Base-by-base conservation (phyloP, 2,888 invertebrate species). In the Xanthorhoe designata region DNA sequence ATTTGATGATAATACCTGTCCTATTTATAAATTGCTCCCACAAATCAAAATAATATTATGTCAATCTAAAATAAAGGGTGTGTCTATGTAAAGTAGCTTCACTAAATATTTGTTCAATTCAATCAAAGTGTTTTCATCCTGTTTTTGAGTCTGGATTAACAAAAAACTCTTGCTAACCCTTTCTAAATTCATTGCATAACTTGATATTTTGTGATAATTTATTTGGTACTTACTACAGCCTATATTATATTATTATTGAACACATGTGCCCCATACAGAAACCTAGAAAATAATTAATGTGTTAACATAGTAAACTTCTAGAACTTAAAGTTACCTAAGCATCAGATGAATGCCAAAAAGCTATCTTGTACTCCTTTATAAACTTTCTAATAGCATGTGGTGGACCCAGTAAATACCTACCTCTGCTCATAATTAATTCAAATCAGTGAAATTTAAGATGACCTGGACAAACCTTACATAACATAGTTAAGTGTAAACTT, bases 381-480 rank as follows among this genome's bases (percentile, higher is more conserved):
- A 68, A 69, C 73, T 75, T 73, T 75, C 71, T 75, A 72, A 75
- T 63, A 63, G 65, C 38, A 68, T 60, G 55, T 68, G 35, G 29
- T 68, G 65, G 57, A 71, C 53, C 64, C 52, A 51, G 60, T 60
- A 64, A 66, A 61, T 47, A 62, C 47, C 61, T 63, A 60, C 52
- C 52, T 49, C 51, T 58, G 56, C 47, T 63, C 38, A 64, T 61
- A 73, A 74, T 73, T 72, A 61, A 75, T 74, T 68, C 71, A 72
- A 76, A 70, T 71, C 69, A 78, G 79, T 72, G 78, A 80, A 79
- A 81, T 80, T 80, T 76, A 69, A 73, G 70, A 75, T 77, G 47
- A 56, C 54, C 55, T 77, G 75, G 71, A 72, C 64, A 75, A 73
- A 69, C 64, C 70, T 81, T 81, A 73, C 77, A 77, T 79, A 79